Percentiles rank a stretch among this genome's conserved stretches.
phyloP scores from a whole-genome alignment of 2,797 vertebrate genomes.

The Sternotherus odoratus region DNA sequence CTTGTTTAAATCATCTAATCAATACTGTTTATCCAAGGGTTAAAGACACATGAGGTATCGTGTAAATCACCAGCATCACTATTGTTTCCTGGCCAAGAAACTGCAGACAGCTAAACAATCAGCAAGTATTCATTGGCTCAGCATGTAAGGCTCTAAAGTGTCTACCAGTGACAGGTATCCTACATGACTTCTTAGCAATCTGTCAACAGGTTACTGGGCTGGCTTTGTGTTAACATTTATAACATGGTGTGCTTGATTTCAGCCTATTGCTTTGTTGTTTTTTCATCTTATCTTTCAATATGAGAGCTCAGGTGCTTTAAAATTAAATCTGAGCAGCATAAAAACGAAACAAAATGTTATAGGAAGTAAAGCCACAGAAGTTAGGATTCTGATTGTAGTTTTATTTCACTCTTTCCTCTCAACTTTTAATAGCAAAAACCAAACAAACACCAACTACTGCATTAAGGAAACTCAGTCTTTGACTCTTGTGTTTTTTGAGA shows the following conservation, averaged over 20 bases:
- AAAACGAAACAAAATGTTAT: neutral
- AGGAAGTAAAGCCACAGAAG: neutral
- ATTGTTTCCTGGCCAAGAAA: neutral
- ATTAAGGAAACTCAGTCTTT: neutral
- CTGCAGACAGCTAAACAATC: neutral
- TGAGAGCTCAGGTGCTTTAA: neutral
- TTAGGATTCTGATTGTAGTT: neutral
- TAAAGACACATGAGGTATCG: neutral
- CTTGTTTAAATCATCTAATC: neutral
- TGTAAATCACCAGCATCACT: neutral
- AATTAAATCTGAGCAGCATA: neutral
- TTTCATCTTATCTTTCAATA: neutral
- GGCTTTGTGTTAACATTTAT: constrained; percentile 24
- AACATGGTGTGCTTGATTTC: neutral
- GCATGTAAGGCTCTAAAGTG: neutral
- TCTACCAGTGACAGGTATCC: neutral
- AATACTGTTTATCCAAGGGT: neutral
- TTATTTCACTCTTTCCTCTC: neutral
- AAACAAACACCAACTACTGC: neutral
- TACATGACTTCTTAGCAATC: neutral
- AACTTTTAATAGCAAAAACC: neutral
- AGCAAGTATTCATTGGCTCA: neutral
- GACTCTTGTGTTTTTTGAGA: neutral
- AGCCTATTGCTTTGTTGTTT: neutral
- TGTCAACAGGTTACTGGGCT: neutral